Base-by-base conservation (phyloP, 1,140 invertebrate species). In the Tetramorium simillimum region DNA sequence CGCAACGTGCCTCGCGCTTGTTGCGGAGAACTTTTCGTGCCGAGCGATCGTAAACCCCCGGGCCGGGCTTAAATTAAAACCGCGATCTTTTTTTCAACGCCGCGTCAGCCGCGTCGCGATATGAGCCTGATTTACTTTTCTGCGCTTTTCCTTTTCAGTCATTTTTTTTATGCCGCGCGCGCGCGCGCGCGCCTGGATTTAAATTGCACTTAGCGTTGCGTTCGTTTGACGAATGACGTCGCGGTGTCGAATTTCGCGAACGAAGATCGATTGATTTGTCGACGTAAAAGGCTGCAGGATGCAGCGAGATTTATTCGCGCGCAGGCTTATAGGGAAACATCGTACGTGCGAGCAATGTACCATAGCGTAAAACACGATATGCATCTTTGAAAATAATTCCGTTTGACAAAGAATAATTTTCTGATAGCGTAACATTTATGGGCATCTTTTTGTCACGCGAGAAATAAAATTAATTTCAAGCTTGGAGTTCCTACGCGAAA, bases 31-130 rank as follows among this genome's bases (percentile, higher is more conserved):
- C 70, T 89, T 82, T 88, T 76, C 85, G 65, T 87, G 46, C 62
- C 51, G 72, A 21, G 58, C 56, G 89, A 90, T 90, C 86, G 90
- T 90, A 91, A 87, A 90, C 88, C 65, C 33, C 3, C 33, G 33
- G 33, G 3, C 65, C n/a, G n/a, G 58, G 80, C 51, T 76, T 76
- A 88, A 91, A 89, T 91, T 90, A 88, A 91, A 91, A 70, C 84
- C 53, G 43, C 51, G 67, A 56, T 33, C 53, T 69, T 53, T 77
- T 75, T 63, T 86, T 51, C n/a, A 46, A 60, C 63, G 62, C 49
- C 86, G 33, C 40, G n/a, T n/a, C 67, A 60, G 69, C 9, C 67
- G 51, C 53, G 80, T 86, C n/a, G 85, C 76, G 77, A 88, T 86
- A 69, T 37, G 86, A 86, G 85, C 60, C 76, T 62, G 67, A 76